Evolutionary conservation across 2,113 vertebrate genomes (phyloP), one percentile per base, ranked within the genome.

Genomic region (Ranitomeya variabilis): DNA sequence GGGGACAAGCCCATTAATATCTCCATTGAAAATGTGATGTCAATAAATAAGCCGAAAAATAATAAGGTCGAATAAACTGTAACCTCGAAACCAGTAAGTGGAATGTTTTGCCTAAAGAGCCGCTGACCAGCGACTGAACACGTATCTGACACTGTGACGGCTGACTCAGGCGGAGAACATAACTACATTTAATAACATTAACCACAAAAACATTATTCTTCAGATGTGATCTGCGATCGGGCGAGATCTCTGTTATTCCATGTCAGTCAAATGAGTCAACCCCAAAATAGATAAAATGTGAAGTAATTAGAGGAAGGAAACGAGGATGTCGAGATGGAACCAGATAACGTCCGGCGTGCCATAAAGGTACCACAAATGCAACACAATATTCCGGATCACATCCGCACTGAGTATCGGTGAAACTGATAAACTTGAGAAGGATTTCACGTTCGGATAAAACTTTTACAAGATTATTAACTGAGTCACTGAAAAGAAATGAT

Each of bases 151-250:
- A 69, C 10, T 26, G 2, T 69, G 66, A 26, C 66, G 26, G 66
- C 66, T 69, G 66, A 67, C 64, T 37, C 86, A 90, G 31, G 67
- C 89, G 85, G 21, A 52, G 23, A 37, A 86, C 64, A 66, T 64
- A 62, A 86, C 5, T 64, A 21, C 54, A 59, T 80, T 80, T 80
- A 80, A 80, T 80, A 80, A 57, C n/a, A 80, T 80, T 80, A 80
- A 80, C 54, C 15, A 26, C 23, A 59, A 26, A 80, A 57, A 57
- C 78, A 80, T 80, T 80, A 80, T 80, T 80, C 55, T 80, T 80
- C 54, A 80, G 54, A 80, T 80, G 54, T 55, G 51, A 54, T 55
- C 8, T 55, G 13, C 37, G 52, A 79, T 79, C 76, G 23, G 76
- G n/a, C 52, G 51, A 55, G 52, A 10, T 4, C 23, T 55, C 19